A percentile compares a stretch with the other conserved stretches of the same genome.
Conservation (phyloP, 53 echinoderm and acorn worm genomes). For the Holothuria scabra region DNA sequence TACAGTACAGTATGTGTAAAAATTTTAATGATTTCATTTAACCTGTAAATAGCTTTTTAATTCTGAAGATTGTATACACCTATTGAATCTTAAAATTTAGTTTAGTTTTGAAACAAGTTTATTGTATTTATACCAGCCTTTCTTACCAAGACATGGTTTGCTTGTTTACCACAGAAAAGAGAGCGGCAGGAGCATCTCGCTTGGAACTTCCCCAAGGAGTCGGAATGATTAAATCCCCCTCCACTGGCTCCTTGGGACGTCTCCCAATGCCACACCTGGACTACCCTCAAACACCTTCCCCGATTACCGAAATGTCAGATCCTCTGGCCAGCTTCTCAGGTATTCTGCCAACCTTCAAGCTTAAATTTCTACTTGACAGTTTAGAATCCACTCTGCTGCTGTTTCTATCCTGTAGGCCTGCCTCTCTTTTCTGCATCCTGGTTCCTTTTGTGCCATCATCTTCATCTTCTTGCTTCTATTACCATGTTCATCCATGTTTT, state of each 20-base stretch:
- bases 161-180: conserved; percentile 29
- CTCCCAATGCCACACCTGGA: conserved; percentile 80
- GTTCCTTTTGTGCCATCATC: background rate
- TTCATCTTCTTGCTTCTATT: background rate
- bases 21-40: too few relatives aligned
- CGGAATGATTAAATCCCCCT: conserved; percentile 83
- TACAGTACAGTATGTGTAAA: too few relatives aligned
- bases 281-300: conserved; percentile 80
- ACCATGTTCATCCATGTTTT: background rate
- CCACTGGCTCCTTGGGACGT: conserved; percentile 86
- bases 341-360: conserved; percentile 43
- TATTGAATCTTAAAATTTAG: too few relatives aligned
- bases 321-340: conserved; percentile 82
- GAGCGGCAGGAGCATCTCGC: background rate
- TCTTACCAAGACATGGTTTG: too few relatives aligned
- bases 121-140: too few relatives aligned
- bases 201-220: conserved; percentile 53
- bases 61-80: too few relatives aligned
- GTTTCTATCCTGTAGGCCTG: too few relatives aligned
- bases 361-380: background rate
- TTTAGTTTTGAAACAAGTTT: too few relatives aligned
- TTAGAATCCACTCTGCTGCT: too few relatives aligned
- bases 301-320: conserved; percentile 66
- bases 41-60: too few relatives aligned
- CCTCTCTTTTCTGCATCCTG: background rate